Evolutionary conservation across 2,797 vertebrate species (phyloP).

Genomic region (Poeciliopsis infans): DNA sequence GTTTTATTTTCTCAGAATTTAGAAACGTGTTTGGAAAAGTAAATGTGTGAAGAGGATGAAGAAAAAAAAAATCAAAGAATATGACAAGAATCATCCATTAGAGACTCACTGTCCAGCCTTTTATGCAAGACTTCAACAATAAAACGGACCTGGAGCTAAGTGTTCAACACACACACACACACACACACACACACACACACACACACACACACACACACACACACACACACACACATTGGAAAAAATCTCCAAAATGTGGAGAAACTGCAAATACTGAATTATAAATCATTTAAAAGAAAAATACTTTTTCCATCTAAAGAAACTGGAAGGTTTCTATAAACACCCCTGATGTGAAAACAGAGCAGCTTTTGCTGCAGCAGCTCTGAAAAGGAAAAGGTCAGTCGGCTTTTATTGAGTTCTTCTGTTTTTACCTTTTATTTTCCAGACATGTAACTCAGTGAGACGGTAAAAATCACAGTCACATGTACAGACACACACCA

Average conservation of each 20-base stretch:
- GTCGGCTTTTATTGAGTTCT: too few relatives aligned
- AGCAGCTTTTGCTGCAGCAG: too few relatives aligned
- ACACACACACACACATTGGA: neutral
- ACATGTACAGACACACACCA: neutral
- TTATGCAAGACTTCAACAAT: conserved; percentile 38
- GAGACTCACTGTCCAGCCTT: conserved; percentile 2
- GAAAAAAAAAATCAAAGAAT: neutral
- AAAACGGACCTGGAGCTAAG: conserved; percentile 11
- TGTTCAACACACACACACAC: conserved; percentile 16
- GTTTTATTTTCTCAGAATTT: neutral
- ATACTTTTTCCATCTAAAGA: too few relatives aligned
- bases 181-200: conserved; percentile 7
- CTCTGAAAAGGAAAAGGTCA: too few relatives aligned
- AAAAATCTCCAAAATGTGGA: too few relatives aligned
- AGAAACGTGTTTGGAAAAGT: neutral
- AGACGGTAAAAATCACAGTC: too few relatives aligned
- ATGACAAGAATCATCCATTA: conserved; percentile 17
- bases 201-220: conserved; percentile 11
- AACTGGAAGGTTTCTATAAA: too few relatives aligned
- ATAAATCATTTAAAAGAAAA: too few relatives aligned
- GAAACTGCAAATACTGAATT: too few relatives aligned
- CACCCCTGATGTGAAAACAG: too few relatives aligned
- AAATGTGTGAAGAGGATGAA: neutral
- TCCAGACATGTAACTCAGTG: too few relatives aligned
- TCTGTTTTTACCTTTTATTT: too few relatives aligned